A percentile compares a stretch with the other conserved stretches of the same genome.
Conservation (phyloP, 2,113 vertebrate species). For the Ptychochromis oligacanthus region DNA sequence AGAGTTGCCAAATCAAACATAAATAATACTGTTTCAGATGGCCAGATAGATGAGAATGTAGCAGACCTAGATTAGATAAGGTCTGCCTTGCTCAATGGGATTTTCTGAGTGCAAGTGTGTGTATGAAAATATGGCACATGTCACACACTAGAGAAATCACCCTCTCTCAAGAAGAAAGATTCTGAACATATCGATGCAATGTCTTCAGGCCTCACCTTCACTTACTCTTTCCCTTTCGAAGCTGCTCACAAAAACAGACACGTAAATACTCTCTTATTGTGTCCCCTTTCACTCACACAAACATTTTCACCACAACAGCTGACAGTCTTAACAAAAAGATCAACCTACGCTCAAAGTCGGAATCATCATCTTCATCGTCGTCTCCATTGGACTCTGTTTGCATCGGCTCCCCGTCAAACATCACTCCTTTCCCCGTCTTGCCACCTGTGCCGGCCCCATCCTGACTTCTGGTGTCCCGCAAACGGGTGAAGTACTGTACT, state of each 20-base stretch:
- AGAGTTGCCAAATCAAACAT: neutral
- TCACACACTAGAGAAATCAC: neutral
- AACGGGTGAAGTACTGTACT: constrained; percentile 93
- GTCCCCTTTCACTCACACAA: neutral
- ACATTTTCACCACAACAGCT: neutral
- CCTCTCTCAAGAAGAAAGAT: neutral
- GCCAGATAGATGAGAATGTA: neutral
- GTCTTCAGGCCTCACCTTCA: neutral
- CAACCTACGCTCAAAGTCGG: constrained; percentile 91
- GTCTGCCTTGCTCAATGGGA: constrained; percentile 8
- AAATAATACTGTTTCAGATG: neutral
- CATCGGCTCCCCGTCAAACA: constrained; percentile 86
- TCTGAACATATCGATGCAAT: neutral
- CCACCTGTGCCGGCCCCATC: constrained; percentile 75
- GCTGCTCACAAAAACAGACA: neutral
- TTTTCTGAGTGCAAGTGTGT: neutral
- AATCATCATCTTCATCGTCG: constrained; percentile 86
- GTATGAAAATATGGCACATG: neutral
- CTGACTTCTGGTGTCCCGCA: constrained; percentile 85
- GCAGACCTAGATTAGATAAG: constrained; percentile 22
- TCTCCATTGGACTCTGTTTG: constrained; percentile 90
- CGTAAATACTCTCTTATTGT: neutral
- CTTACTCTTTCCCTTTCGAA: neutral
- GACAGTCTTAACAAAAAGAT: constrained; percentile 1
- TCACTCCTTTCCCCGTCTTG: constrained; percentile 79